Conservation (phyloP, 1,140 invertebrate genomes). For the Rhyzopertha dominica region DNA sequence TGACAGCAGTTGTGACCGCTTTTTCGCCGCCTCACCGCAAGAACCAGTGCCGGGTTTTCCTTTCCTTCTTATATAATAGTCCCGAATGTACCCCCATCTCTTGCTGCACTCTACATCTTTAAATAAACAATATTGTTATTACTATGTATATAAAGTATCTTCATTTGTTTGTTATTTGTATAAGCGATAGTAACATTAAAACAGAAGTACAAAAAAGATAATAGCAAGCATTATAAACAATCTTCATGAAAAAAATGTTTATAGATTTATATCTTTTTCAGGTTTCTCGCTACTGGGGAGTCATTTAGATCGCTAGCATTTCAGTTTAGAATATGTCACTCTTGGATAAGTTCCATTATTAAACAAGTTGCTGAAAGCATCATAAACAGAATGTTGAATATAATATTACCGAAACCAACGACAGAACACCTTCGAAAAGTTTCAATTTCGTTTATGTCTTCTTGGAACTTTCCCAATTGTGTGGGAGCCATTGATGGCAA, state of each 20-base stretch:
- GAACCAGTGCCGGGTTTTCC: slow-evolving; percentile 19
- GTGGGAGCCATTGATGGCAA: slow-evolving; percentile 48
- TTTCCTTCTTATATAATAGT: slow-evolving; percentile 18
- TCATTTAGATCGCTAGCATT: slow-evolving; percentile 19
- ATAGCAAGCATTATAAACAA: neutral
- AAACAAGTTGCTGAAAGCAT: slow-evolving; percentile 12
- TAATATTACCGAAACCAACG: no score
- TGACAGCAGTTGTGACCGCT: slow-evolving; percentile 19
- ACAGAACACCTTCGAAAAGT: no score
- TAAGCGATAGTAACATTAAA: neutral
- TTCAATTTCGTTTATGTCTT: no score
- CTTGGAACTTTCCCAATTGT: slow-evolving; percentile 50
- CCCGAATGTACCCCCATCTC: slow-evolving; percentile 18
- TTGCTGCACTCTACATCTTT: slow-evolving; percentile 18
- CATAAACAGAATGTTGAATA: slow-evolving; percentile 15
- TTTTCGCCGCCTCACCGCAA: slow-evolving; percentile 15
- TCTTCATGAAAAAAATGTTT: no score
- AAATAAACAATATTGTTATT: slow-evolving; percentile 3
- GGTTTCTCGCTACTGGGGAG: slow-evolving; percentile 16
- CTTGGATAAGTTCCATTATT: slow-evolving; percentile 12
- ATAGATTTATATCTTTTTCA: slow-evolving; percentile 16
- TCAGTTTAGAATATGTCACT: no score
- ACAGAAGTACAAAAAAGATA: neutral
- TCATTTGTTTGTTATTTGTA: no score
- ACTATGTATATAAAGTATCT: no score